A percentile compares a stretch with the other conserved stretches of the same genome.
Conservation (phyloP, 2,797 vertebrate species). For the Falco rusticolus region DNA sequence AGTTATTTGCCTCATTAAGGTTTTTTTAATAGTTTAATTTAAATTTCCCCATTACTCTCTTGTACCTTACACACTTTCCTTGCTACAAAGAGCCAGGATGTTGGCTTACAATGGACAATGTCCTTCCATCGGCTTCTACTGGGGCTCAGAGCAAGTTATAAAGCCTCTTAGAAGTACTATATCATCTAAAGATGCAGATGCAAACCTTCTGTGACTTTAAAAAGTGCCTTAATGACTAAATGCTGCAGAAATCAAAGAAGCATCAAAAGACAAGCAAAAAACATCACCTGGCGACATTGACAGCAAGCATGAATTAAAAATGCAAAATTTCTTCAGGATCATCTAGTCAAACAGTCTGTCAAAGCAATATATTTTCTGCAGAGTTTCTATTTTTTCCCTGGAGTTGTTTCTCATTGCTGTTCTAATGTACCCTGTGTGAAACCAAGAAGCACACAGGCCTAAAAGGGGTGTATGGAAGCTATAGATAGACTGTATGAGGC, state of each 20-base stretch:
- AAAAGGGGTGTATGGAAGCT: not conserved
- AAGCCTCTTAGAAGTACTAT: not conserved
- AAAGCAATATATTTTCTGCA: not conserved
- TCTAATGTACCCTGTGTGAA: not conserved
- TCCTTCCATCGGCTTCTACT: not conserved
- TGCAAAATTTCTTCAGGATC: not conserved
- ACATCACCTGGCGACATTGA: not conserved
- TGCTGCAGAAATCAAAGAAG: not conserved
- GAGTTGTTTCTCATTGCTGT: not conserved
- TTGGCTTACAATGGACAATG: not conserved
- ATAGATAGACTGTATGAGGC: not conserved
- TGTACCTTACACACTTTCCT: not conserved
- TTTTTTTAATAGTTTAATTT: not conserved
- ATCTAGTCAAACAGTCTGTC: not conserved
- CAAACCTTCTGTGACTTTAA: not conserved
- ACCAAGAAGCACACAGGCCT: not conserved
- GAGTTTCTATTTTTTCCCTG: not conserved
- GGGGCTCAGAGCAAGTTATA: not conserved
- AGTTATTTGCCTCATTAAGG: not conserved
- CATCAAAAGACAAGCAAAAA: not conserved
- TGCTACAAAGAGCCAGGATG: not conserved
- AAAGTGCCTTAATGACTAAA: not conserved
- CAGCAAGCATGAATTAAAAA: not conserved
- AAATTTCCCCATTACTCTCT: not conserved
- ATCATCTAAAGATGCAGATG: not conserved